Evolutionary conservation across 1,140 invertebrate genomes (phyloP), one percentile per base, ranked within the genome.

Genomic region (Oryctes rhinoceros): DNA sequence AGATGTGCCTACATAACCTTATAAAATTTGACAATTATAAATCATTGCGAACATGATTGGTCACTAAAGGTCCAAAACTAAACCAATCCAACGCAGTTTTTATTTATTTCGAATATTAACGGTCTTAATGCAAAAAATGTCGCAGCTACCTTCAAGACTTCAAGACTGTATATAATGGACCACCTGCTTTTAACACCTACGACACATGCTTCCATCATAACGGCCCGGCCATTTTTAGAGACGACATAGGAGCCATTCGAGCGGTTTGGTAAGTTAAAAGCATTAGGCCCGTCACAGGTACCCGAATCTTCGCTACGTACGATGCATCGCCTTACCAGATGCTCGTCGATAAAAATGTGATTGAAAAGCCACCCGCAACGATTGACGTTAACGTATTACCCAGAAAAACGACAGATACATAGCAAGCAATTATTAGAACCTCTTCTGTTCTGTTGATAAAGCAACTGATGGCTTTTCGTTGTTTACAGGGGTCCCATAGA

Each of bases 301-400:
- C 65, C 18, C 65, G 7, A 24, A 35, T 18, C 65, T 30, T 24
- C 65, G 3, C 18, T 18, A 67, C 24, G 65, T 67, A 24, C 18
- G 65, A 76, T 76, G 37, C 74, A 76, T 76, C 44, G 74, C 35
- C n/a, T 30, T 44, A 35, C 44, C 74, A 80, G 79, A 80, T 80
- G 67, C 75, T 78, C 48, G 37, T 11, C 71, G 65, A 67, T 79
- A 59, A 80, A 78, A 80, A 76, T 77, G 71, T 77, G 67, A 80
- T 76, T 77, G 75, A 20, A 77, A 47, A 76, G 74, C 74, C 74
- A 76, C 74, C 74, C 74, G 74, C 74, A n/a, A 76, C 11, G 37
- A 44, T 76, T 76, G 65, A 67, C 65, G 13, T 67, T 67, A 67
- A 67, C 65, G 35, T 67, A 67, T 67, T 67, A 18, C 65, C 65